phyloP scores from a whole-genome alignment of 1,140 invertebrate species.

The Pseudomyrmex flavicornis region DNA sequence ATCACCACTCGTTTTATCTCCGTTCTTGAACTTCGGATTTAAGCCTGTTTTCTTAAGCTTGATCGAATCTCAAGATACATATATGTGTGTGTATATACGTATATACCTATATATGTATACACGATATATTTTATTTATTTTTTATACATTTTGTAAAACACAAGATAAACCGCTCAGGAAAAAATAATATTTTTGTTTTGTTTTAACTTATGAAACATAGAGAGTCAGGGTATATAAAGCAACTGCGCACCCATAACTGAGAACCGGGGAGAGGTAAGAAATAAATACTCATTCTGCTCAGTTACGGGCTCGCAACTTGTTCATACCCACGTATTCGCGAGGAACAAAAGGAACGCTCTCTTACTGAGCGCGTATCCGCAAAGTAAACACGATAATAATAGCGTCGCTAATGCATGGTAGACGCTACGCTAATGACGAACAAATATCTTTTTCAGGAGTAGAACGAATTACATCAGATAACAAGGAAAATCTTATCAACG shows the following conservation, averaged over 20 bases:
- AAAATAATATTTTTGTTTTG: slow-evolving; percentile 5
- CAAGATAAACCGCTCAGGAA: slow-evolving; percentile 9
- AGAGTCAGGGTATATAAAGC: not conserved
- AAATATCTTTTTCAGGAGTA: slow-evolving; percentile 46
- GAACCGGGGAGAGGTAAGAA: not conserved
- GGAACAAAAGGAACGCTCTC: slow-evolving; percentile 45
- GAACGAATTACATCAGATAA: slow-evolving; percentile 51
- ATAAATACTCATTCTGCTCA: slow-evolving; percentile 35
- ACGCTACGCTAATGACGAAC: slow-evolving; percentile 52
- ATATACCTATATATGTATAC: too few species aligned
- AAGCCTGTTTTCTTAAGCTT: slow-evolving; percentile 19
- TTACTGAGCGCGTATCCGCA: slow-evolving; percentile 44
- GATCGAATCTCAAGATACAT: slow-evolving; percentile 10
- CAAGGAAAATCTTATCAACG: slow-evolving; percentile 44
- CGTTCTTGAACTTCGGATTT: slow-evolving; percentile 10
- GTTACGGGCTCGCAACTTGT: slow-evolving; percentile 28
- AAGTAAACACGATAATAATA: slow-evolving; percentile 57
- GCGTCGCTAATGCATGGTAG: slow-evolving; percentile 47
- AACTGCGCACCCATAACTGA: slow-evolving; percentile 2
- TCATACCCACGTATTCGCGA: slow-evolving; percentile 28
- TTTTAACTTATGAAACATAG: not conserved
- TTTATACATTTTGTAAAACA: not conserved
- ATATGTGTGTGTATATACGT: not conserved
- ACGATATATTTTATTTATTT: slow-evolving; percentile 5
- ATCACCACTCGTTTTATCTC: too few species aligned